These are phyloP conservation scores for Syrmaticus mikado DNA, from an alignment of 2,113 vertebrate species.

Conservation along the genomic window DNA sequence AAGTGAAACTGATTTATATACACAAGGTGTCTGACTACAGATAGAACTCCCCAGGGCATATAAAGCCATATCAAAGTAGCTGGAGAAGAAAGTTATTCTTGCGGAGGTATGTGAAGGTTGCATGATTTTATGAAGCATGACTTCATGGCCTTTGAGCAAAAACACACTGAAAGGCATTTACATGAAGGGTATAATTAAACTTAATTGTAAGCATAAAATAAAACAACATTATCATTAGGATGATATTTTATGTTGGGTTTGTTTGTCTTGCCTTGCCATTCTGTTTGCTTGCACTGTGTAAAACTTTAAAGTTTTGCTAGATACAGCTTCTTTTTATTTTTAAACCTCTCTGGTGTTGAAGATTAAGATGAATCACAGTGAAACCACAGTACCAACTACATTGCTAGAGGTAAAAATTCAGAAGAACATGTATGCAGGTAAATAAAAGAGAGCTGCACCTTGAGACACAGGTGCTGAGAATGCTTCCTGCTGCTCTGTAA, in stretches of 20 bases:
- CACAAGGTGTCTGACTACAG: not conserved
- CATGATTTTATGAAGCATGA: not conserved
- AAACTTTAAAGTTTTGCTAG: not conserved
- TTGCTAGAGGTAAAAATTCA: not conserved
- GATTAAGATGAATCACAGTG: not conserved
- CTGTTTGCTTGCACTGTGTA: not conserved
- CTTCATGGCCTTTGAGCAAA: not conserved
- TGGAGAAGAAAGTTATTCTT: not conserved
- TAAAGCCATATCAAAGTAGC: not conserved
- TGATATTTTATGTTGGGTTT: accelerated
- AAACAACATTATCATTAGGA: not conserved
- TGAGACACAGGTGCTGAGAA: not conserved
- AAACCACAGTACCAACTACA: not conserved
- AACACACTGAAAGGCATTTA: not conserved
- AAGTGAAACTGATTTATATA: not conserved
- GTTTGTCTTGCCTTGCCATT: not conserved
- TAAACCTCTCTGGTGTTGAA: not conserved
- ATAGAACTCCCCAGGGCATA: not conserved
- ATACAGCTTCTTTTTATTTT: not conserved
- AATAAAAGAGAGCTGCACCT: not conserved
- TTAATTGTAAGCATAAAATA: not conserved
- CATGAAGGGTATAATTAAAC: not conserved
- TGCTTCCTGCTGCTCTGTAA: not conserved
- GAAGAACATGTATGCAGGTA: not conserved
- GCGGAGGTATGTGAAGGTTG: not conserved